Base-by-base conservation (phyloP, 2,888 invertebrate species). In the Mechanitis mazaeus region DNA sequence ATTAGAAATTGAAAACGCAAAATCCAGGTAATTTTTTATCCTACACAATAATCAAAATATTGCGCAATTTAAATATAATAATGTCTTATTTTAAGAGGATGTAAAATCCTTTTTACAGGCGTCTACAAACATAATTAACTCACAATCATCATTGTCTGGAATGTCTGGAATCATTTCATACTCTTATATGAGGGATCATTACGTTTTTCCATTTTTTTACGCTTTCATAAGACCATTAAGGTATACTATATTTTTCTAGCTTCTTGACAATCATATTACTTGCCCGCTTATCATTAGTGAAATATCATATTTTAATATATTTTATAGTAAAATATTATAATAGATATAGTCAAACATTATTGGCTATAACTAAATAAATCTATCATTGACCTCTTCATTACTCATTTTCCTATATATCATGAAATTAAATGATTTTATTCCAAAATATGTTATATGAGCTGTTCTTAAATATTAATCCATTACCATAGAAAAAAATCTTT, bases 1-100 rank as follows among this genome's bases (percentile, higher is more conserved):
- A 84, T 72, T 86, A 71, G 82, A 83, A 69, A 68, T 83, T 66
- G 74, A 80, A 63, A 74, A 79, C 59, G 71, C 81, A 69, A 79
- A 81, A 76, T 76, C 85, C 84, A 85, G 87, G 88, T 89, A 66
- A 55, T 53, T 62, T 68, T 64, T 59, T 63, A 60, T 65, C 60
- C 63, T 65, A 38, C 64, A 45, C n/a, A 55, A 55, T 46, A 47
- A 64, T 66, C 60, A 65, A 50, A n/a, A 38, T 65, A 80, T 82
- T 84, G 83, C 81, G 81, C 80, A 83, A 79, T 82, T 79, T 60
- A 65, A 63, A 63, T 67, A 71, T 61, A 61, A 53, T 68, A 59
- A 35, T 35, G 58, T 58, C 56, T 60, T 54, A 61, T 59, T 56
- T 42, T 55, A 56, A 56, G 60, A 54, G 50, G 58, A 47, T 54